Percentiles rank a stretch among this genome's conserved stretches.
phyloP scores from a whole-genome alignment of 2,888 invertebrate genomes.

The Strigamia maritima region DNA sequence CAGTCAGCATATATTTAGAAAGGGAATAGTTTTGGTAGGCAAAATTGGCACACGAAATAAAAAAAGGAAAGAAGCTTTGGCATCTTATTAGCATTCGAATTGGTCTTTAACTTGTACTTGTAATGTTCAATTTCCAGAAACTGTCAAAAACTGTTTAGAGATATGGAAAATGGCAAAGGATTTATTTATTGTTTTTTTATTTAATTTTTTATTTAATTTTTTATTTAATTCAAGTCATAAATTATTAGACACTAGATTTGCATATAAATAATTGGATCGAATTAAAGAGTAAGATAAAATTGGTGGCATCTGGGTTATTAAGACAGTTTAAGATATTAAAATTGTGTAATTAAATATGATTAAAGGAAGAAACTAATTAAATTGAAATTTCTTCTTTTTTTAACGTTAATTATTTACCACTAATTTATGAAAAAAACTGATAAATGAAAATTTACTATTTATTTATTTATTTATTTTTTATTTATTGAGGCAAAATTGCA shows the following conservation, averaged over 20 bases:
- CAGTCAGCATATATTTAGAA: constrained; percentile 24
- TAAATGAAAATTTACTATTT: too few species aligned
- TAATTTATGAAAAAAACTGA: too few species aligned
- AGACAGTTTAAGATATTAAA: not conserved
- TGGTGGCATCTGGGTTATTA: constrained; percentile 1
- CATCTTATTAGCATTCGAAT: constrained; percentile 18
- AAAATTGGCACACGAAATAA: not conserved
- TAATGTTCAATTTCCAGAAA: constrained; percentile 23
- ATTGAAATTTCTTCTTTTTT: too few species aligned
- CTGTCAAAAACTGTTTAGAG: constrained; percentile 1
- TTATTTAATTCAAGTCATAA: not conserved
- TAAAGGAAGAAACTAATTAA: not conserved
- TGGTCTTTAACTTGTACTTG: constrained; percentile 30
- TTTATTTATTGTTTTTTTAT: not conserved
- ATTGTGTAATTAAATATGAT: not conserved
- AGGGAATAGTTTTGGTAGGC: constrained; percentile 22
- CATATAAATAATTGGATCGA: not conserved
- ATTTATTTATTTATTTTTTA: too few species aligned
- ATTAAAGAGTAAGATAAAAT: not conserved
- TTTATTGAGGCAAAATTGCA: too few species aligned
- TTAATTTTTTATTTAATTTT: not conserved
- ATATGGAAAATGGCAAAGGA: not conserved
- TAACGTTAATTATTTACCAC: too few species aligned
- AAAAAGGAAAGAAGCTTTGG: not conserved
- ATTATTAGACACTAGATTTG: not conserved